These are phyloP conservation scores for Sphaerophoria rueppellii DNA, from an alignment of 2,888 invertebrate species.

Conservation along the genomic window DNA sequence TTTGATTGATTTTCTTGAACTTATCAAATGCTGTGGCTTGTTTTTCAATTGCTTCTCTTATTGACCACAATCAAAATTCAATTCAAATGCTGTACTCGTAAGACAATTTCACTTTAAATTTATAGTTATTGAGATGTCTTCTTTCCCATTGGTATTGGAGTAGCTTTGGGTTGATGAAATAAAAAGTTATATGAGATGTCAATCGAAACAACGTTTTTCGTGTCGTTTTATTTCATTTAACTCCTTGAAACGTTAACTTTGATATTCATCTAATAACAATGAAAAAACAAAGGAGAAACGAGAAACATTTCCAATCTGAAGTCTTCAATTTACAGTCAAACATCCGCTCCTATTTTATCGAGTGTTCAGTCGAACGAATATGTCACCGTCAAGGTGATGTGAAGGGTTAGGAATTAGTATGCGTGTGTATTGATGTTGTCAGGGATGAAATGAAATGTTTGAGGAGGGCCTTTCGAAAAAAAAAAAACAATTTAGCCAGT, in stretches of 20 bases:
- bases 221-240: slow-evolving; percentile 4
- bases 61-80: slow-evolving; percentile 31
- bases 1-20: slow-evolving; percentile 39
- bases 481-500: too few species aligned
- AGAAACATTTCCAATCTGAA: slow-evolving; percentile 48
- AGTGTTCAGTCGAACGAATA: slow-evolving; percentile 38
- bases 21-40: slow-evolving; percentile 23
- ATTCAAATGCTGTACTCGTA: background rate
- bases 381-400: background rate
- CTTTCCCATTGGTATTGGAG: background rate
- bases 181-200: slow-evolving; percentile 10
- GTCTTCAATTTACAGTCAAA: slow-evolving; percentile 50
- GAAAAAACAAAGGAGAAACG: slow-evolving; percentile 44
- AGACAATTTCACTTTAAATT: background rate
- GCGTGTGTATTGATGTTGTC: background rate
- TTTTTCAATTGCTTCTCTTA: slow-evolving; percentile 20
- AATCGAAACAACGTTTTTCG: slow-evolving; percentile 26
- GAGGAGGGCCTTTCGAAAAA: background rate
- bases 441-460: background rate
- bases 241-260: slow-evolving; percentile 38
- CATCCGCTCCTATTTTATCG: slow-evolving; percentile 29
- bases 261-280: slow-evolving; percentile 38
- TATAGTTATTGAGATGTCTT: background rate
- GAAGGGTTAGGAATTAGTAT: background rate
- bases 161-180: background rate